Evolutionary conservation across 2,113 vertebrate genomes (phyloP).

Genomic region (Erinaceus europaeus): DNA sequence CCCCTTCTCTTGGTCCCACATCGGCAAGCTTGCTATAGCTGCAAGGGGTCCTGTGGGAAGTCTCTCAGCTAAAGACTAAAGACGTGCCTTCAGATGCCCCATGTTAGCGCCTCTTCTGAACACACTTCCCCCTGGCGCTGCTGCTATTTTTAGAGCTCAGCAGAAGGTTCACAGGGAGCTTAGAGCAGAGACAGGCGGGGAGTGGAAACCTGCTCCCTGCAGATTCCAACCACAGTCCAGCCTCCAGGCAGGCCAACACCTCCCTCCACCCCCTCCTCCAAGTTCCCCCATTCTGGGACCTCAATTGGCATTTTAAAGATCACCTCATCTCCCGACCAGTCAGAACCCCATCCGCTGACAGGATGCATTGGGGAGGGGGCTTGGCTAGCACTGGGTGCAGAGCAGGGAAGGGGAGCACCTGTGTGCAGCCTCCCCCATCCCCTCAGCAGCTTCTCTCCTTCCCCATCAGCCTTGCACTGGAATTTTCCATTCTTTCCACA

Average conservation of each 20-base stretch:
- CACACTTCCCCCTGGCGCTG: neutral
- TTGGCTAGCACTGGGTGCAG: neutral
- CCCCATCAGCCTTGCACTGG: neutral
- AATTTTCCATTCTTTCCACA: slow-evolving; percentile 10
- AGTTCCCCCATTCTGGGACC: neutral
- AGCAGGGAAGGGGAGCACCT: neutral
- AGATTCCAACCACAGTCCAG: neutral
- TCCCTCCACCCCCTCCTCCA: neutral
- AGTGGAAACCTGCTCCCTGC: neutral
- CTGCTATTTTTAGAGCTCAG: slow-evolving; percentile 49
- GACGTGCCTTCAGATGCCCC: neutral
- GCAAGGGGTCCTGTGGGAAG: neutral
- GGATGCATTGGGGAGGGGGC: neutral
- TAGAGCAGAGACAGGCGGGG: no score
- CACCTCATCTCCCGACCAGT: neutral
- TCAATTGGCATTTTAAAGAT: neutral
- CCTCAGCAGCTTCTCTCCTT: neutral
- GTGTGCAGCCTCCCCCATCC: neutral
- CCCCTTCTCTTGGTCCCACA: neutral
- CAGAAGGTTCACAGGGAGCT: slow-evolving; percentile 16
- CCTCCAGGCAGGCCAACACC: neutral
- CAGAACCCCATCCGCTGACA: neutral
- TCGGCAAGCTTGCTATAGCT: neutral
- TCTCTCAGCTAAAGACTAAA: neutral
- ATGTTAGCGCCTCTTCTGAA: neutral